Percentiles rank a stretch among this genome's conserved stretches.
These are phyloP conservation scores for Cantharis nigra DNA, from an alignment of 2,888 invertebrate species.

Conservation along the genomic window DNA sequence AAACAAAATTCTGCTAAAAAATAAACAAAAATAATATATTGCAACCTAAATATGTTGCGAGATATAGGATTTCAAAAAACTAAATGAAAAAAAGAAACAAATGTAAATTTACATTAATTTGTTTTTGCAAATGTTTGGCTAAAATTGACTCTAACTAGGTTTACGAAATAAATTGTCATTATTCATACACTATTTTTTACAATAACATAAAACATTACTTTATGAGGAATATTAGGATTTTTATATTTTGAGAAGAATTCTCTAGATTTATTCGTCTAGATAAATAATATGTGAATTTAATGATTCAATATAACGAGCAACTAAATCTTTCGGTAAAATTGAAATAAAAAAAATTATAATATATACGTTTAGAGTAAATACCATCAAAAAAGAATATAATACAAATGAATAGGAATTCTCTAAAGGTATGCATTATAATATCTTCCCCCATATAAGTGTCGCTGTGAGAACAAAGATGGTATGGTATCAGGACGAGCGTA, in stretches of 20 bases:
- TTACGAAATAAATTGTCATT: neutral
- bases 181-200: neutral
- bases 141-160: neutral
- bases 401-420: constrained; percentile 13
- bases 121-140: neutral
- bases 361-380: neutral
- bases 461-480: neutral
- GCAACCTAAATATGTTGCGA: no score
- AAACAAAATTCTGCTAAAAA: no score
- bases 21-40: no score
- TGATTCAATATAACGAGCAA: neutral
- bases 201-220: neutral
- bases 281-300: neutral
- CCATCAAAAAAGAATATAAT: constrained; percentile 5
- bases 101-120: neutral
- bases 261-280: neutral
- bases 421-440: constrained; percentile 4
- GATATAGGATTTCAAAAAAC: no score
- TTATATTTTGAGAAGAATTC: neutral
- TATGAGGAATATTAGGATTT: neutral
- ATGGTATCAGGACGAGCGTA: constrained; percentile 4
- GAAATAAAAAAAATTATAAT: neutral
- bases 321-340: neutral
- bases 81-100: no score
- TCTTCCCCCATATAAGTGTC: constrained; percentile 4